Evolutionary conservation across 2,888 invertebrate species (phyloP).

Genomic region (Acheta domesticus): DNA sequence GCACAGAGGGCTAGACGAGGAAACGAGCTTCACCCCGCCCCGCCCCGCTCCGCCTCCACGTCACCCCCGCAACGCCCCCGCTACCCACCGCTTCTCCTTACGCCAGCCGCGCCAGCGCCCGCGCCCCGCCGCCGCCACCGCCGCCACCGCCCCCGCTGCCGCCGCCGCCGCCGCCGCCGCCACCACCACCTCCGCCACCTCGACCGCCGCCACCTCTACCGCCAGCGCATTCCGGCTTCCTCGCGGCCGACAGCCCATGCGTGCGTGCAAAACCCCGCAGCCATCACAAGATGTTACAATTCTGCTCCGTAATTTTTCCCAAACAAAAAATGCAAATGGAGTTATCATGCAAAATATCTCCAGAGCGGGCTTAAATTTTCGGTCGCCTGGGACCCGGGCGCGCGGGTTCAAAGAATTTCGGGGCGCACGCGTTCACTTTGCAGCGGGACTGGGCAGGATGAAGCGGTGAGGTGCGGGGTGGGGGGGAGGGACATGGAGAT

Average conservation of each 20-base stretch:
- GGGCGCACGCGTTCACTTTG: background rate
- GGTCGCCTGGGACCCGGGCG: background rate
- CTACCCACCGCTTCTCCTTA: background rate
- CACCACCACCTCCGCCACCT: background rate
- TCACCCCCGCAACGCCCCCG: background rate
- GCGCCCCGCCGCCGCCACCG: background rate
- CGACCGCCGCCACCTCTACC: background rate
- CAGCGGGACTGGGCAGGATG: background rate
- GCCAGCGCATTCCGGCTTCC: background rate
- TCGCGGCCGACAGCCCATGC: background rate
- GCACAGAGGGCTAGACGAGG: too few relatives aligned
- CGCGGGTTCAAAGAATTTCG: conserved; percentile 18
- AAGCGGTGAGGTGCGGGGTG: background rate
- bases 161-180: background rate
- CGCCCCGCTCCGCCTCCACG: background rate
- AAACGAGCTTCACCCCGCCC: background rate
- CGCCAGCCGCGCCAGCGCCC: background rate
- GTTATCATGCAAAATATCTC: conserved; percentile 7
- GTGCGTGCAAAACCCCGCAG: conserved; percentile 10
- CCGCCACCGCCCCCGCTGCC: too few relatives aligned
- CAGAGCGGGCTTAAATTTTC: background rate
- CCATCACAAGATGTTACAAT: conserved; percentile 18
- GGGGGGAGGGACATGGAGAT: background rate
- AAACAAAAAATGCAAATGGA: conserved; percentile 10
- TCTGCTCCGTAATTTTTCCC: conserved; percentile 18